Conservation (phyloP, 2,888 invertebrate species). For the Fragum whitleyi region DNA sequence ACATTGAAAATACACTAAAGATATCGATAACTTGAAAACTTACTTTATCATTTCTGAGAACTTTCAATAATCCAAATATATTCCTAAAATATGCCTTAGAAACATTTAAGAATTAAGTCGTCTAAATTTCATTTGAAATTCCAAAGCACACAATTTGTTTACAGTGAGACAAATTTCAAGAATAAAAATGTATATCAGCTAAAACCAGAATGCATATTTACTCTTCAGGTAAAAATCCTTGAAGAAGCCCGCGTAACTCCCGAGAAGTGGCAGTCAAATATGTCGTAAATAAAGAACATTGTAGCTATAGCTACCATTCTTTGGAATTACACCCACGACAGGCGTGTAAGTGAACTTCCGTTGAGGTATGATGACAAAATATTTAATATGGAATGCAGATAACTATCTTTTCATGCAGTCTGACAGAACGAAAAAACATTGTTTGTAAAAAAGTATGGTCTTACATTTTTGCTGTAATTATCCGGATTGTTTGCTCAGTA, state of each 20-base stretch:
- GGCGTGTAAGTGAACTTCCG: background rate
- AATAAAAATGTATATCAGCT: background rate
- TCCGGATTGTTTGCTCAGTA: background rate
- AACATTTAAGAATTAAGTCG: background rate
- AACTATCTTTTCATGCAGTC: background rate
- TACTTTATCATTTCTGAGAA: background rate
- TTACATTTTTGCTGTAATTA: conserved; percentile 25
- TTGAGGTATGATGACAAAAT: background rate
- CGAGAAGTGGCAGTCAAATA: background rate
- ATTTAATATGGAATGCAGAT: background rate
- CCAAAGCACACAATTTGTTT: background rate
- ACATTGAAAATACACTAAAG: no score
- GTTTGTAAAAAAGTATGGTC: background rate
- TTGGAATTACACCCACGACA: background rate
- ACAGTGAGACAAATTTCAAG: background rate
- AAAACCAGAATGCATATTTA: background rate
- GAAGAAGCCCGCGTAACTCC: background rate
- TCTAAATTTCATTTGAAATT: background rate
- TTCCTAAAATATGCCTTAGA: no score
- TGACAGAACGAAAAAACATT: background rate
- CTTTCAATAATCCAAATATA: background rate
- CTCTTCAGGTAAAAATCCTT: background rate
- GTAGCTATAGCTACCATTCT: no score
- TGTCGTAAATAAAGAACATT: no score
- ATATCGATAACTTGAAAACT: no score